These are phyloP conservation scores for Paedocypris sp. DNA, from an alignment of 2,113 vertebrate genomes.

Conservation along the genomic window DNA sequence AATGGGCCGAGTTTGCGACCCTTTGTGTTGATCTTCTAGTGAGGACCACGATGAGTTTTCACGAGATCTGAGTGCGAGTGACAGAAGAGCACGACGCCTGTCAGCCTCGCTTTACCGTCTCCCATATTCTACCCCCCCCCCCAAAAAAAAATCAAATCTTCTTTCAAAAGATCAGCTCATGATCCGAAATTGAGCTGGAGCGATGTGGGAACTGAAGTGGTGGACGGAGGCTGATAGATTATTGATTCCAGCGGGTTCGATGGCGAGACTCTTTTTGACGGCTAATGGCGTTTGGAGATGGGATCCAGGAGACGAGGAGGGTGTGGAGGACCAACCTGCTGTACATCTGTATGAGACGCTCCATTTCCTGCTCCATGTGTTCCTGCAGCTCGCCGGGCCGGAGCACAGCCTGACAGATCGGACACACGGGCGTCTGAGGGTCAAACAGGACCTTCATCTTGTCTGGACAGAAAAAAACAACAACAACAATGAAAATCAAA, in stretches of 20 bases:
- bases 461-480: conserved; percentile 40
- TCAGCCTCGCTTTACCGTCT: conserved; percentile 60
- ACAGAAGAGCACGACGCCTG: conserved; percentile 68
- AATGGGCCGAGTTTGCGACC: background rate
- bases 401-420: conserved; percentile 82
- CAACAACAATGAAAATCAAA: no score
- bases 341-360: conserved; percentile 78
- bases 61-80: conserved; percentile 62
- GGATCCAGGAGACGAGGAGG: background rate
- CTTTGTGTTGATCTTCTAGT: background rate
- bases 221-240: background rate
- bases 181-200: conserved; percentile 55
- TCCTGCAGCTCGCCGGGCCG: conserved; percentile 83
- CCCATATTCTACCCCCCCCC: conserved; percentile 57
- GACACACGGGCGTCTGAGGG: conserved; percentile 81
- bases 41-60: conserved; percentile 43
- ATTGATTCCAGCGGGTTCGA: background rate
- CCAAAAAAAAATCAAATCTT: conserved; percentile 65
- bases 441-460: conserved; percentile 69
- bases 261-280: no score
- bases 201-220: conserved; percentile 6
- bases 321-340: conserved; percentile 63
- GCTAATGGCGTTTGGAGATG: no score
- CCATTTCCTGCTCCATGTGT: conserved; percentile 90
- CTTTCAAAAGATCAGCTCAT: conserved; percentile 59